Conservation (phyloP, 2,888 invertebrate species). For the Coelopa pilipes region DNA sequence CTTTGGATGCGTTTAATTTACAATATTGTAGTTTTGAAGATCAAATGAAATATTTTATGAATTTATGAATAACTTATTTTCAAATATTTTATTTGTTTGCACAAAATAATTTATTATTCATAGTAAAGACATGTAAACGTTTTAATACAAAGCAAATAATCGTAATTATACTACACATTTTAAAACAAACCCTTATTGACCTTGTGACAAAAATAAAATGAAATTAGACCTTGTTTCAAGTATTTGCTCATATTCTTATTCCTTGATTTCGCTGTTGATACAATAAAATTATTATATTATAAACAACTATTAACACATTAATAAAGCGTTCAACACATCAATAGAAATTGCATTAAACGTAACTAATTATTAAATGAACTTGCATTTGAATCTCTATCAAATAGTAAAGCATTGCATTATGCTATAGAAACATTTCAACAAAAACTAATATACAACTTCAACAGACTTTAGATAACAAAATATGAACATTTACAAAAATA, state of each 20-base stretch:
- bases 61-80: too few relatives aligned
- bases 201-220: too few relatives aligned
- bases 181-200: too few relatives aligned
- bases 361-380: slow-evolving; percentile 27
- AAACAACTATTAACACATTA: slow-evolving; percentile 20
- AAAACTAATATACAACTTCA: slow-evolving; percentile 27
- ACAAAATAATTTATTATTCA: too few relatives aligned
- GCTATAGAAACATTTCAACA: slow-evolving; percentile 18
- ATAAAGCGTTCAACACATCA: slow-evolving; percentile 27
- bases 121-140: too few relatives aligned
- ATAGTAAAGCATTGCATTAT: slow-evolving; percentile 22
- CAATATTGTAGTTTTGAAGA: too few relatives aligned
- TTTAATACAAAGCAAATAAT: too few relatives aligned
- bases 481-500: slow-evolving; percentile 14
- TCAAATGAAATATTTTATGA: too few relatives aligned
- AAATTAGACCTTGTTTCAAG: too few relatives aligned
- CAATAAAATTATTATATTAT: slow-evolving; percentile 32
- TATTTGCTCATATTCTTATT: slow-evolving; percentile 5
- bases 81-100: too few relatives aligned
- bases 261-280: slow-evolving; percentile 34
- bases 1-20: too few relatives aligned
- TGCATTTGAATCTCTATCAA: slow-evolving; percentile 20
- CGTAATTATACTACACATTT: too few relatives aligned
- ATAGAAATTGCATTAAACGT: slow-evolving; percentile 25
- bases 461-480: slow-evolving; percentile 31